Evolutionary conservation across 2,113 vertebrate species (phyloP).

Genomic region (Gnathonemus longibarbis): DNA sequence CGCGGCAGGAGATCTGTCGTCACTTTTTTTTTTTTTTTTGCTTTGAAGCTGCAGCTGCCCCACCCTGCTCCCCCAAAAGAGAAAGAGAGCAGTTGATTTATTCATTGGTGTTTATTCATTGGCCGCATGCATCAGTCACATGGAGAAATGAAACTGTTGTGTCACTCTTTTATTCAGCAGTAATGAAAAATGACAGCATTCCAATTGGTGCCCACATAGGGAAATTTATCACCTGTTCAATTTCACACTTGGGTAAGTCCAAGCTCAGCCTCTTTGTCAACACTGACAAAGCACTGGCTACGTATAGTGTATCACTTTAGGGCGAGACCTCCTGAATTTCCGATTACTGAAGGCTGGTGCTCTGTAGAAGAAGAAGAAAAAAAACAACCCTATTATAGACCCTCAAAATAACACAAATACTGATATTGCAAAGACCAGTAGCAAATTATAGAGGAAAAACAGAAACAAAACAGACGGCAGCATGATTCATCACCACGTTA

Average conservation of each 20-base stretch:
- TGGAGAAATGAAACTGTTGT: constrained; percentile 56
- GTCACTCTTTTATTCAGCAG: constrained; percentile 56
- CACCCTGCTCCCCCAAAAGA: constrained; percentile 14
- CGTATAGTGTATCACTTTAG: constrained; percentile 9
- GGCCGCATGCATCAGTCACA: constrained; percentile 60
- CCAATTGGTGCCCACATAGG: constrained; percentile 48
- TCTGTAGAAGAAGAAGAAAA: constrained; percentile 4
- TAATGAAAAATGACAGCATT: constrained; percentile 66
- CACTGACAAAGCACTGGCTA: constrained; percentile 57
- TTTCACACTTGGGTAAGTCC: constrained; percentile 64
- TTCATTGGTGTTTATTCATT: constrained; percentile 46
- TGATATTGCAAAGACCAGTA: not conserved
- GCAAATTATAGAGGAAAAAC: not conserved
- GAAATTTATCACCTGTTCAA: constrained; percentile 69
- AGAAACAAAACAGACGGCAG: not conserved
- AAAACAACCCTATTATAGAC: constrained; percentile 31
- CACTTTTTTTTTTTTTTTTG: not conserved
- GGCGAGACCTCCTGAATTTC: constrained; percentile 48
- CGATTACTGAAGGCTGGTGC: constrained; percentile 56
- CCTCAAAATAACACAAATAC: not conserved
- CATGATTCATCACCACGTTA: not conserved
- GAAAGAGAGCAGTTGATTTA: constrained; percentile 42
- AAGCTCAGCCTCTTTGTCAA: constrained; percentile 51
- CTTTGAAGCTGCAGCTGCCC: not conserved
- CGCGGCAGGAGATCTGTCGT: not conserved